Conservation (phyloP, 2,888 invertebrate species). For the Kryphioiulus occultus region DNA sequence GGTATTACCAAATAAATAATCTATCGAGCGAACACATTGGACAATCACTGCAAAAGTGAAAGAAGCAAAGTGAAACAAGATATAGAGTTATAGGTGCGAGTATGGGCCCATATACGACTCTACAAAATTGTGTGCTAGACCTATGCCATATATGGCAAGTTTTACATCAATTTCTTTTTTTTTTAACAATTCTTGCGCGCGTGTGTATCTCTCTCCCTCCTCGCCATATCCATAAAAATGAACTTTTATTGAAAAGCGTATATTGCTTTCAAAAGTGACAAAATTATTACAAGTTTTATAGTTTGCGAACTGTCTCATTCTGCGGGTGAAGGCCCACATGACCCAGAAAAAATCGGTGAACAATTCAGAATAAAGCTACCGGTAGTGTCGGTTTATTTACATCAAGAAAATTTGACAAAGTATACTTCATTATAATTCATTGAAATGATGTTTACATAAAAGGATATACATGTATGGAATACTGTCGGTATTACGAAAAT, state of each 20-base stretch:
- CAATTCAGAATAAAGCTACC: too few relatives aligned
- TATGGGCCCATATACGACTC: neutral
- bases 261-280: conserved; percentile 18
- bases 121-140: conserved; percentile 17
- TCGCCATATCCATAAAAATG: neutral
- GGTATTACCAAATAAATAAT: neutral
- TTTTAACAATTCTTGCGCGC: neutral
- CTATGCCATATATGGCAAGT: neutral
- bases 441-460: too few relatives aligned
- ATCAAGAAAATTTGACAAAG: too few relatives aligned
- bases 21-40: neutral
- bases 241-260: conserved; percentile 31
- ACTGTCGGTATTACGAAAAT: too few relatives aligned
- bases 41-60: neutral
- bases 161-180: neutral
- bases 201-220: neutral
- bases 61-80: neutral
- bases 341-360: neutral
- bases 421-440: too few relatives aligned
- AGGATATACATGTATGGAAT: too few relatives aligned
- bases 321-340: neutral
- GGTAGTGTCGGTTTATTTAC: too few relatives aligned
- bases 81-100: conserved; percentile 9
- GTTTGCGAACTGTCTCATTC: neutral
- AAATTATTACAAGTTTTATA: neutral